phyloP scores from a whole-genome alignment of 2,888 invertebrate genomes.

The Drosophila aldrichi region DNA sequence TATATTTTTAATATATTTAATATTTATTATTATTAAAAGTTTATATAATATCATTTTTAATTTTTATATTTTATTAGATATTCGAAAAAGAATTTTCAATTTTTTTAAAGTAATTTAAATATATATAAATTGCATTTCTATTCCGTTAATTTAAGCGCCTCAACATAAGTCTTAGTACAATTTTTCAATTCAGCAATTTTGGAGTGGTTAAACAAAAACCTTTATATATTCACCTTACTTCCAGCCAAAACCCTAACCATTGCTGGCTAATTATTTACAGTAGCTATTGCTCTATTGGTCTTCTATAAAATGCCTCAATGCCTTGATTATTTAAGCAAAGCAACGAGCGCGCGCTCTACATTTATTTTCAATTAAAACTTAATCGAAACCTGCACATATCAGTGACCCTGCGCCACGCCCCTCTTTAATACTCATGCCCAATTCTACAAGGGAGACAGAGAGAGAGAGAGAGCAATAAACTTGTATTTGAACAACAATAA shows the following conservation, averaged over 20 bases:
- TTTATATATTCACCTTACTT: too few species aligned
- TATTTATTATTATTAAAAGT: too few species aligned
- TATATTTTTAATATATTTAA: too few species aligned
- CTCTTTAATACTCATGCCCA: not conserved
- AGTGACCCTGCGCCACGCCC: slow-evolving; percentile 3
- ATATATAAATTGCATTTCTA: too few species aligned
- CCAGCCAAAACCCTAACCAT: not conserved
- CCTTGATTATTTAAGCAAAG: slow-evolving; percentile 44
- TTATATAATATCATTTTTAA: too few species aligned
- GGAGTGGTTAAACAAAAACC: too few species aligned
- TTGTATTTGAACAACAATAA: slow-evolving; percentile 26
- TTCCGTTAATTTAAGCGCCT: too few species aligned
- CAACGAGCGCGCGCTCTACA: slow-evolving; percentile 37
- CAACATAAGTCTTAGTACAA: too few species aligned
- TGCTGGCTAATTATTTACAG: not conserved
- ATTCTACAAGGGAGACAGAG: slow-evolving; percentile 3
- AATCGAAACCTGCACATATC: slow-evolving; percentile 66
- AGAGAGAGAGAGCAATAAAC: slow-evolving; percentile 29
- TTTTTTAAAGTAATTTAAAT: too few species aligned
- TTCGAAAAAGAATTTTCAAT: too few species aligned
- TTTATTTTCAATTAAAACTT: slow-evolving; percentile 76
- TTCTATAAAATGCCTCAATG: slow-evolving; percentile 2
- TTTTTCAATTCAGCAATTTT: too few species aligned
- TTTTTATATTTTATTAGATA: too few species aligned
- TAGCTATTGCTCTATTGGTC: not conserved